phyloP scores from a whole-genome alignment of 2,888 invertebrate genomes.

The Nymphalis urticae region DNA sequence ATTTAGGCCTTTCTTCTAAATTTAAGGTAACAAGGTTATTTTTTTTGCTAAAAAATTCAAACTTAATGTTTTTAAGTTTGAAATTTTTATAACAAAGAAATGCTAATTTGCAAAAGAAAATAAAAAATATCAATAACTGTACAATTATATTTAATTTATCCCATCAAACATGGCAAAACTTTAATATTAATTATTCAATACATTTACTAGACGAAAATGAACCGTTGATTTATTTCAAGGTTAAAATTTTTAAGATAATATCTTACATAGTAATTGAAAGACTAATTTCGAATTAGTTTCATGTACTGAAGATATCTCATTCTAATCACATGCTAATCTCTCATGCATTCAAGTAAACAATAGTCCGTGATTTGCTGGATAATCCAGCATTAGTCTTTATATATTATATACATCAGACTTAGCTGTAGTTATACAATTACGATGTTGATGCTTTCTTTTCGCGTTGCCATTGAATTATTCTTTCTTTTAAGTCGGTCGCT shows the following conservation, averaged over 20 bases:
- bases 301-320: conserved; percentile 8
- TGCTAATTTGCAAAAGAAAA: background rate
- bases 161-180: conserved; percentile 2
- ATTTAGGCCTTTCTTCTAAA: conserved; percentile 6
- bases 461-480: conserved; percentile 93
- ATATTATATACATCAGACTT: conserved; percentile 78
- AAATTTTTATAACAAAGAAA: background rate
- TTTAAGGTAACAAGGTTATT: background rate
- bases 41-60: background rate
- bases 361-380: conserved; percentile 66
- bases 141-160: conserved; percentile 9
- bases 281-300: conserved; percentile 9
- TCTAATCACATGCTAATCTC: conserved; percentile 50
- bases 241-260: conserved; percentile 16
- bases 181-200: background rate
- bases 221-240: conserved; percentile 9
- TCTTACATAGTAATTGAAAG: conserved; percentile 13
- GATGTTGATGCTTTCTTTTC: conserved; percentile 84
- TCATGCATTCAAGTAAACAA: conserved; percentile 73
- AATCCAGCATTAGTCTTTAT: conserved; percentile 67
- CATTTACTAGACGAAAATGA: conserved; percentile 11
- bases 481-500: conserved; percentile 92
- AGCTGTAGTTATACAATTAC: conserved; percentile 61
- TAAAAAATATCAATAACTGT: conserved; percentile 4
- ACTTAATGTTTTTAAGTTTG: background rate